Evolutionary conservation across 1,140 invertebrate genomes (phyloP).

Genomic region (Pseudomyrmex flavicornis): DNA sequence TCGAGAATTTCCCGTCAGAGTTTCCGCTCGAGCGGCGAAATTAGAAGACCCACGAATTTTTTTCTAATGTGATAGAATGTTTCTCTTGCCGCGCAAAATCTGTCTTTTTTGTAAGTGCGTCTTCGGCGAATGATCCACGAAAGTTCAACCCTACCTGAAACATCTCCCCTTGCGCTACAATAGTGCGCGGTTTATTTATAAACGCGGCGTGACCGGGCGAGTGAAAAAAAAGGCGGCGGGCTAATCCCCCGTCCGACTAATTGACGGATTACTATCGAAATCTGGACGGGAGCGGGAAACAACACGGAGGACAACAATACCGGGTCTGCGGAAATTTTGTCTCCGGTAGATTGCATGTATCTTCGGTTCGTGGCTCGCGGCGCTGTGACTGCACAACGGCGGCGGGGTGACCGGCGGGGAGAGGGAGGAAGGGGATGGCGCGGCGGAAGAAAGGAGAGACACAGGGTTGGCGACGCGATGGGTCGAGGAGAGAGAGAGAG

Average conservation of each 20-base stretch:
- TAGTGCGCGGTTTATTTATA: no score
- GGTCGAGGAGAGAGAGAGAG: conserved; percentile 12
- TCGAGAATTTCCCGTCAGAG: not conserved
- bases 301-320: conserved; percentile 29
- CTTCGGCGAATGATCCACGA: no score
- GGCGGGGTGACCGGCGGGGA: not conserved
- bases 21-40: no score
- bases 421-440: conserved; percentile 2
- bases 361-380: conserved; percentile 22
- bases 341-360: conserved; percentile 24
- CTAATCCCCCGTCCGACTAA: conserved; percentile 69
- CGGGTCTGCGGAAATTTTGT: conserved; percentile 30
- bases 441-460: conserved; percentile 28
- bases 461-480: conserved; percentile 14
- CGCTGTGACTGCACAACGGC: conserved; percentile 40
- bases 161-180: no score
- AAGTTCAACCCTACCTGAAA: no score
- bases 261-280: conserved; percentile 65
- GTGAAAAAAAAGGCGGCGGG: conserved; percentile 18
- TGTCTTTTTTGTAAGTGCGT: no score
- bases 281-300: conserved; percentile 38
- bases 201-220: not conserved
- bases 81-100: no score
- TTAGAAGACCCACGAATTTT: no score
- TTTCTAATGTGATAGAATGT: no score